Evolutionary conservation across 1,140 invertebrate species (phyloP).

Genomic region (Spodoptera litura): DNA sequence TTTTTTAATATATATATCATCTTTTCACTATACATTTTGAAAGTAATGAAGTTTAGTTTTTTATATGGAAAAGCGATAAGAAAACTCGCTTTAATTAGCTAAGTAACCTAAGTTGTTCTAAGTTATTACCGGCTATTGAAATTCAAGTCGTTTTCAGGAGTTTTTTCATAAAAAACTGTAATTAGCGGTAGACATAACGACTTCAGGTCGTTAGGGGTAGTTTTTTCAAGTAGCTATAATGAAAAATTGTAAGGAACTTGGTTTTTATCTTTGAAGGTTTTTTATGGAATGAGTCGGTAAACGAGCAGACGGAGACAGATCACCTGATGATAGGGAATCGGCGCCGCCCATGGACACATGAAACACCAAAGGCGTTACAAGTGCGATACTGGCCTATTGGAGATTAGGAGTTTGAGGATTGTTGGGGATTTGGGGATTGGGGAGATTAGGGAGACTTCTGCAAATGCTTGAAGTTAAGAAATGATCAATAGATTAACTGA

Average conservation of each 20-base stretch:
- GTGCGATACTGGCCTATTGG: too few species aligned
- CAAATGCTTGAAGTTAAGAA: background rate
- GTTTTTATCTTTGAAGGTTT: background rate
- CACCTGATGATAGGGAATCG: too few species aligned
- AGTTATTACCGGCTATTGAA: slow-evolving; percentile 10
- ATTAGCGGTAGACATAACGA: background rate
- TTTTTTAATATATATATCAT: too few species aligned
- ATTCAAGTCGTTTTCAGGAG: slow-evolving; percentile 14
- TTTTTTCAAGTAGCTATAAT: background rate
- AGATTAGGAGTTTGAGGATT: too few species aligned
- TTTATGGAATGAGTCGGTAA: too few species aligned
- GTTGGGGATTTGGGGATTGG: too few species aligned
- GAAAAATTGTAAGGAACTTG: background rate
- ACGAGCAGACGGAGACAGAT: too few species aligned
- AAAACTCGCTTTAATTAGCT: background rate
- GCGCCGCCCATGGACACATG: too few species aligned
- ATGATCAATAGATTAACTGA: too few species aligned
- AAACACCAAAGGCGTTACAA: too few species aligned
- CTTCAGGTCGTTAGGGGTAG: background rate
- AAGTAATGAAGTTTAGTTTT: background rate
- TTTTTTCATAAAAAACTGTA: background rate
- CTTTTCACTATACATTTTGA: too few species aligned
- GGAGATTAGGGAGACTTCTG: too few species aligned
- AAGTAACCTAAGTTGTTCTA: background rate
- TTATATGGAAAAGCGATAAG: background rate